A percentile compares a stretch with the other conserved stretches of the same genome.
Conservation (phyloP, 2,888 invertebrate genomes). For the Heteromurus nitidus region DNA sequence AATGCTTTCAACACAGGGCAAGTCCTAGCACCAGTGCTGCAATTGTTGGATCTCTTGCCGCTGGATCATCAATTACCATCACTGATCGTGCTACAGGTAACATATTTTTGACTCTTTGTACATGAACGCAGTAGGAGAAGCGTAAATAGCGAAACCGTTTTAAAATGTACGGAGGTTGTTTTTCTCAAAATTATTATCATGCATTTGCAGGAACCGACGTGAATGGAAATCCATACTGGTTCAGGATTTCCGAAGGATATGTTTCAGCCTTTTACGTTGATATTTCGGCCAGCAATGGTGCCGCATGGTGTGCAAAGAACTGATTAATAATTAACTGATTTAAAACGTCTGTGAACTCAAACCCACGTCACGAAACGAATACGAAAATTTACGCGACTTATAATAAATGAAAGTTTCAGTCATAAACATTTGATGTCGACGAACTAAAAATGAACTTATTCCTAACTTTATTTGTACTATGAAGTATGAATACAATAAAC, state of each 20-base stretch:
- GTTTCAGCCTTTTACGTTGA: slow-evolving; percentile 60
- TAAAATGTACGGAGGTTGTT: not conserved
- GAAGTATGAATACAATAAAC: too few species aligned
- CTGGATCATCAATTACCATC: slow-evolving; percentile 52
- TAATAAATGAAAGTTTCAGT: not conserved
- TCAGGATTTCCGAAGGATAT: slow-evolving; percentile 60
- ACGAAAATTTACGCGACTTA: not conserved
- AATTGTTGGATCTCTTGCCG: slow-evolving; percentile 48
- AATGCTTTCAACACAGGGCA: slow-evolving; percentile 29
- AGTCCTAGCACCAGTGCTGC: slow-evolving; percentile 45
- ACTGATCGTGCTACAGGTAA: slow-evolving; percentile 50
- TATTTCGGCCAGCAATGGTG: slow-evolving; percentile 52
- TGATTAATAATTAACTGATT: slow-evolving; percentile 13
- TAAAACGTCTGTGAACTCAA: too few species aligned
- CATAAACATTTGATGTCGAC: not conserved
- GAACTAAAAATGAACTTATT: not conserved
- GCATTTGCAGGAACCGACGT: slow-evolving; percentile 49
- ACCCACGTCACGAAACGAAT: too few species aligned
- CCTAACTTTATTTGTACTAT: not conserved
- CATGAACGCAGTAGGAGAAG: not conserved
- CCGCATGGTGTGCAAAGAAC: slow-evolving; percentile 59
- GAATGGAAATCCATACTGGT: slow-evolving; percentile 66
- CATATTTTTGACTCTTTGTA: too few species aligned
- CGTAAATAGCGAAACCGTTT: not conserved
- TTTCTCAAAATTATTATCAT: not conserved